phyloP scores from a whole-genome alignment of 2,888 invertebrate genomes.

The Phanerotoma sp. region DNA sequence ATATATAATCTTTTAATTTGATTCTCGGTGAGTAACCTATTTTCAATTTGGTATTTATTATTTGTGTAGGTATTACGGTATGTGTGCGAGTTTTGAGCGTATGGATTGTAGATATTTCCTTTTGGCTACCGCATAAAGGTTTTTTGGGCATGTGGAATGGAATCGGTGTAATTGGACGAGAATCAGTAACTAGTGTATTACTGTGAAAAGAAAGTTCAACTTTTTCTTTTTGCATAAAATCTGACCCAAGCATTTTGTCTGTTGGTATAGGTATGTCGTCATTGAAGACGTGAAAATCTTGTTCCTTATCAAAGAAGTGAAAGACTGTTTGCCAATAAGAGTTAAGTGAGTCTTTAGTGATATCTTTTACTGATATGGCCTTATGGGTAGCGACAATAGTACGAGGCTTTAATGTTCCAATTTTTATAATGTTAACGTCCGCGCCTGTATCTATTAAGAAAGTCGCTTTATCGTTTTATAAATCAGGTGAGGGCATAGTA shows the following conservation, averaged over 20 bases:
- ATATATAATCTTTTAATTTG: conserved; percentile 2
- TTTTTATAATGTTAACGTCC: conserved; percentile 19
- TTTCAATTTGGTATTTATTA: too few relatives aligned
- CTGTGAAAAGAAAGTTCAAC: too few relatives aligned
- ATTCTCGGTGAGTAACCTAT: conserved; percentile 12
- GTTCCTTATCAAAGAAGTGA: conserved; percentile 6
- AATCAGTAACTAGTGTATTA: conserved; percentile 6
- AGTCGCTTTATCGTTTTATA: conserved; percentile 1
- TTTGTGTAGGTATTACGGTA: too few relatives aligned
- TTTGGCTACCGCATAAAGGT: neutral
- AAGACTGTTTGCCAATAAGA: conserved; percentile 12
- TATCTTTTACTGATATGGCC: too few relatives aligned
- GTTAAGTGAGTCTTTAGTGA: too few relatives aligned
- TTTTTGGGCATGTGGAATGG: conserved; percentile 4
- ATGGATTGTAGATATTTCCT: neutral
- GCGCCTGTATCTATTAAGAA: conserved; percentile 17
- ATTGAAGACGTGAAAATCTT: conserved; percentile 18
- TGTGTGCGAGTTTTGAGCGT: neutral
- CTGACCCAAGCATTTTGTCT: conserved; percentile 18
- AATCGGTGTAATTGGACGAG: conserved; percentile 7
- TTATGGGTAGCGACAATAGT: conserved; percentile 1
- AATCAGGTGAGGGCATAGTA: too few relatives aligned
- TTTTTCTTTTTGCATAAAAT: too few relatives aligned
- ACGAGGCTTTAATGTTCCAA: neutral
- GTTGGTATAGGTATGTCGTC: neutral